phyloP scores from a whole-genome alignment of 2,888 invertebrate species.

The Drosophila melanosoma region DNA sequence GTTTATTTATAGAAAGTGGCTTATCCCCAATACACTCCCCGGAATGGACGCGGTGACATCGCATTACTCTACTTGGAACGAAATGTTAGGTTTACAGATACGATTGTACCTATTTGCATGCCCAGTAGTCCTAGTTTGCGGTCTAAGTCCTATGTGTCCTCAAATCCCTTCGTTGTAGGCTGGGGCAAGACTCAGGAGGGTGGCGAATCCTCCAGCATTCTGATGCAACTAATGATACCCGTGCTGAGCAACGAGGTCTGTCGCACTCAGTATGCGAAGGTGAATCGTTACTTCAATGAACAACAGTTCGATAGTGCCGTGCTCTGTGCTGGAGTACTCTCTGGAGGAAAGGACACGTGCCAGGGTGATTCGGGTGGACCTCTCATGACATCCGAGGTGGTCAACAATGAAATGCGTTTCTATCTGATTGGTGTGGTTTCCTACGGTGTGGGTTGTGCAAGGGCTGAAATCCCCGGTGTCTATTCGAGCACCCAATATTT shows the following conservation, averaged over 20 bases:
- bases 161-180: conserved; percentile 90
- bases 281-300: conserved; percentile 68
- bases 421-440: conserved; percentile 89
- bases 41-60: conserved; percentile 90
- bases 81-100: conserved; percentile 86
- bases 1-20: conserved; percentile 53
- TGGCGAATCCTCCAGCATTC: conserved; percentile 88
- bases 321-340: conserved; percentile 82
- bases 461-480: conserved; percentile 87
- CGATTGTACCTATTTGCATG: conserved; percentile 91
- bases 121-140: conserved; percentile 87
- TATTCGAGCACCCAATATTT: conserved; percentile 88
- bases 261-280: conserved; percentile 79
- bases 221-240: conserved; percentile 90
- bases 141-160: conserved; percentile 86
- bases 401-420: conserved; percentile 58
- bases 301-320: conserved; percentile 83
- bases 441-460: conserved; percentile 88
- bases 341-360: conserved; percentile 84
- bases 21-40: conserved; percentile 76
- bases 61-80: conserved; percentile 89
- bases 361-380: conserved; percentile 85
- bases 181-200: conserved; percentile 84
- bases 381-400: conserved; percentile 82
- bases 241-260: conserved; percentile 88